A percentile compares a stretch with the other conserved stretches of the same genome.
Evolutionary conservation across 2,797 vertebrate genomes (phyloP).

Genomic region (Hydrolagus colliei): DNA sequence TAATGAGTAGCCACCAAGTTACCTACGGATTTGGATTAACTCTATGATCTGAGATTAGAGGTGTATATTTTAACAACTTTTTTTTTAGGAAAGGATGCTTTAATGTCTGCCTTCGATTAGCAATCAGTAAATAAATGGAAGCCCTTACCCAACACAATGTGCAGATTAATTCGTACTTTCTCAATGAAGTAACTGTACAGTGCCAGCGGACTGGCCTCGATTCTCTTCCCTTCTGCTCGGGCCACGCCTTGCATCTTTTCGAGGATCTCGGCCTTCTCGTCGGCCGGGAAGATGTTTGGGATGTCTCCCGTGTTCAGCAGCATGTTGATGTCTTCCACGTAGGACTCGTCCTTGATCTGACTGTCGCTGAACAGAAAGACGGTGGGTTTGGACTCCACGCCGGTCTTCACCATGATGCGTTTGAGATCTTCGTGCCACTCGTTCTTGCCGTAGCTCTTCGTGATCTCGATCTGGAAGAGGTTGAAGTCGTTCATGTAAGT

Average conservation of each 20-base stretch:
- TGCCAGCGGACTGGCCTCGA: conserved; percentile 74
- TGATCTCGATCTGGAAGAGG: conserved; percentile 84
- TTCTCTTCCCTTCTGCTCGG: conserved; percentile 66
- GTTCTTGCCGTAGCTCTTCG: conserved; percentile 65
- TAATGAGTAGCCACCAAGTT: too few species aligned
- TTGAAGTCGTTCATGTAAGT: conserved; percentile 76
- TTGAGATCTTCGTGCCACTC: conserved; percentile 89
- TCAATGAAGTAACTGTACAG: conserved; percentile 87
- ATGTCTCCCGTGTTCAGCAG: conserved; percentile 84
- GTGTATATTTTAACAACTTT: too few species aligned
- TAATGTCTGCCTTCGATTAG: too few species aligned
- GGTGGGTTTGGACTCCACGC: conserved; percentile 60
- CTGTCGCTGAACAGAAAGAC: conserved; percentile 80
- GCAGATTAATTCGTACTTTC: conserved; percentile 79
- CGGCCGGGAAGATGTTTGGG: conserved; percentile 79
- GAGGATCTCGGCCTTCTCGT: conserved; percentile 80
- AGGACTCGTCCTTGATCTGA: conserved; percentile 83
- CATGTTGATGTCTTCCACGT: conserved; percentile 85
- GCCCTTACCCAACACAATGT: conserved; percentile 78
- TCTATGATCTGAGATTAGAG: too few species aligned
- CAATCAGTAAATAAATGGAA: too few species aligned
- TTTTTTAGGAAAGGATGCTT: too few species aligned
- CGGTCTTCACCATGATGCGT: conserved; percentile 74
- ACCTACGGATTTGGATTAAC: too few species aligned
- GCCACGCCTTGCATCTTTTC: conserved; percentile 77